Conservation (phyloP, 2,888 invertebrate genomes). For the Chaetogeoica ovagalla region DNA sequence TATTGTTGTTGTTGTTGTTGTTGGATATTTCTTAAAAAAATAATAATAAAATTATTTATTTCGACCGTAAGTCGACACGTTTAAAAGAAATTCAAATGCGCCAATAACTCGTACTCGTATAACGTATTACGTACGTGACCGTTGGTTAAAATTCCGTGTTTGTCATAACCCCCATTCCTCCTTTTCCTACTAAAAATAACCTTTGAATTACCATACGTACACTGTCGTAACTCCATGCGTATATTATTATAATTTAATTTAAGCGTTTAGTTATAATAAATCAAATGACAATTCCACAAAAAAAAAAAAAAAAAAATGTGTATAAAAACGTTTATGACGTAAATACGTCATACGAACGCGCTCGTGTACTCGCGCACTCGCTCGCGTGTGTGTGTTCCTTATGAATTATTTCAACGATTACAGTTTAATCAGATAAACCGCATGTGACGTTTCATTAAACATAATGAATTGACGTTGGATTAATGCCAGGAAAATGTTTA, state of each 20-base stretch:
- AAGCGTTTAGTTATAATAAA: slow-evolving; percentile 7
- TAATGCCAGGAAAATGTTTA: slow-evolving; percentile 41
- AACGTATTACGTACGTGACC: too few relatives aligned
- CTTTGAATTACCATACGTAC: too few relatives aligned
- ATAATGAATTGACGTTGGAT: slow-evolving; percentile 50
- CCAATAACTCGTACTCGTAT: too few relatives aligned
- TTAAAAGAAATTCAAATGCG: too few relatives aligned
- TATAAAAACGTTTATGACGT: slow-evolving; percentile 6
- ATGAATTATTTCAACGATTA: slow-evolving; percentile 50
- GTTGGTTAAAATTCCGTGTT: too few relatives aligned
- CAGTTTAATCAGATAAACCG: slow-evolving; percentile 42
- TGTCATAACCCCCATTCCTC: too few relatives aligned
- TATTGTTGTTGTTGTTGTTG: too few relatives aligned
- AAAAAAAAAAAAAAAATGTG: neutral
- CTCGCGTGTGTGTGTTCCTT: neutral
- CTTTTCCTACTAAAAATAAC: too few relatives aligned
- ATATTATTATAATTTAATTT: neutral
- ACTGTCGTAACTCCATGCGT: too few relatives aligned
- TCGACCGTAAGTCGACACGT: too few relatives aligned
- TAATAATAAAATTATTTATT: too few relatives aligned
- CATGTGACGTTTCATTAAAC: slow-evolving; percentile 46
- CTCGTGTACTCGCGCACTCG: neutral
- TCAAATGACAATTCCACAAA: neutral
- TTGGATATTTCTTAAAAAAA: too few relatives aligned
- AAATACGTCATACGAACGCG: neutral